Base-by-base conservation (phyloP, 2,113 vertebrate genomes). In the Lamprologus callipterus region DNA sequence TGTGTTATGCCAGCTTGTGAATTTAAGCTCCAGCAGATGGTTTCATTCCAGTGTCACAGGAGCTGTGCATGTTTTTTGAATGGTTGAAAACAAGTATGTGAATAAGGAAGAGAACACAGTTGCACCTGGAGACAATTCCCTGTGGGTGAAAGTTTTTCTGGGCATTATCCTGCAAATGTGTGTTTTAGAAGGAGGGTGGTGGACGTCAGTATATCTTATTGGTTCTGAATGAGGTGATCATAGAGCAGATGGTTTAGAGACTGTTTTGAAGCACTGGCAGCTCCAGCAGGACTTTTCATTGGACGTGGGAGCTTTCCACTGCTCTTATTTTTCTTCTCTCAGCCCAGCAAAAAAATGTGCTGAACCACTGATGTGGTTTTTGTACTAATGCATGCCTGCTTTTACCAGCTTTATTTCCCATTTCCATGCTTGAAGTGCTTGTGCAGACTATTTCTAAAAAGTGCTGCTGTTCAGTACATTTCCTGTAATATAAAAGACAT, bases 211-310 rank as follows among this genome's bases (percentile, higher is more conserved):
- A 28, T 31, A 12, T 75, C 81, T 57, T 63, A 19, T 75, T 82
- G 60, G 17, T 55, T 83, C 79, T 84, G 85, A 85, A 87, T 75
- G 37, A 68, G 63, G 31, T 7, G 9, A 42, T 85, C 19, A 60
- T 40, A 85, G 80, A 85, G 81, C 81, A 82, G 85, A 90, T 85
- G 82, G 55, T 88, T 91, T 33, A 31, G 55, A 60, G 80, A 49
- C 57, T 81, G 42, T 85, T 81, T 58, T 26, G 57, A 45, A 85
- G 83, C 58, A 45, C 33, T 23, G 9, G 78, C n/a, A 7, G 87
- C 84, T 80, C 78, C 75, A 17, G 40, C 73, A 93, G 68, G 91
- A 90, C 73, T 83, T 88, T 68, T 89, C 84, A 90, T 87, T 84
- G 84, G 82, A 87, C 9, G 28, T 58, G 42, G 63, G 83, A 91